Conservation (phyloP, 2,888 invertebrate genomes). For the Heterodera filipjevi region DNA sequence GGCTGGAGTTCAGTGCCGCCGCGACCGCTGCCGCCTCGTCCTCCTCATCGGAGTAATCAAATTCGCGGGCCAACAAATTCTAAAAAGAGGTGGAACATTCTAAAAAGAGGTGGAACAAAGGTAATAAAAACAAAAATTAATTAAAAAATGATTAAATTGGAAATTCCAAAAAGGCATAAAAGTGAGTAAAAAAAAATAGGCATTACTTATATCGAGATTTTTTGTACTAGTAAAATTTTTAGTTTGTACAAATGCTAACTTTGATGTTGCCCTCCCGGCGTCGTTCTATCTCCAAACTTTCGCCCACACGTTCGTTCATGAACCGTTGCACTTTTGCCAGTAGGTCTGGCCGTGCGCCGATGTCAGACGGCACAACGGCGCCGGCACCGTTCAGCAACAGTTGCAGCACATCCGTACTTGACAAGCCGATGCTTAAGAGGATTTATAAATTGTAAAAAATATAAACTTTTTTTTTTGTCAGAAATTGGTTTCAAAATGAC, state of each 20-base stretch:
- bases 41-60: constrained; percentile 63
- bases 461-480: too few species aligned
- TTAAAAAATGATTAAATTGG: neutral
- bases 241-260: constrained; percentile 31
- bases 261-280: constrained; percentile 43
- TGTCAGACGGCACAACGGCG: neutral
- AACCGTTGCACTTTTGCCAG: constrained; percentile 38
- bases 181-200: too few species aligned
- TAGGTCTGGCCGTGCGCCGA: constrained; percentile 5
- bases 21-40: constrained; percentile 44
- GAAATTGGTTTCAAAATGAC: too few species aligned
- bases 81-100: constrained; percentile 33
- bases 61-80: constrained; percentile 57
- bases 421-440: constrained; percentile 8
- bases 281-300: constrained; percentile 40
- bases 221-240: too few species aligned
- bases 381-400: constrained; percentile 17
- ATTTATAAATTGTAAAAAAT: neutral
- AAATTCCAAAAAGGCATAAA: constrained; percentile 1
- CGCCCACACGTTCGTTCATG: constrained; percentile 37
- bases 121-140: neutral
- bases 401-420: constrained; percentile 25
- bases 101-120: neutral
- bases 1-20: neutral
- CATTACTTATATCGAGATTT: too few species aligned